Evolutionary conservation across 2,113 vertebrate species (phyloP), one percentile per base, ranked within the genome.

Genomic region (Zonotrichia leucophrys): DNA sequence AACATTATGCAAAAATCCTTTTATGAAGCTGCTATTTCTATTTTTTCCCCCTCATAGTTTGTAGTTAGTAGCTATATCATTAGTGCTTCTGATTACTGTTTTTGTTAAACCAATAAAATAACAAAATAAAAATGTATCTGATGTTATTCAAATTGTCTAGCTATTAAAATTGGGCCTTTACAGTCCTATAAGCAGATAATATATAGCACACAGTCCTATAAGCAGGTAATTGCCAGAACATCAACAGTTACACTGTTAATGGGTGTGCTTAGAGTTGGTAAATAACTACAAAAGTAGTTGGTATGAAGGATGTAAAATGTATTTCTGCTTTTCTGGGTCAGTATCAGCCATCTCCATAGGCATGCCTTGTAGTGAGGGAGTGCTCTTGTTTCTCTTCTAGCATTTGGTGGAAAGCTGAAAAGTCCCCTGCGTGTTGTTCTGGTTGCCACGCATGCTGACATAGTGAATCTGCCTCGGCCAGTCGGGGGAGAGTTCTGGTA

Each of bases 391-490:
- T 86, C 66, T 81, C 31, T 72, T 92, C 30, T 95, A 99, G 99
- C 98, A 2, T 99, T 99, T 69, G 99, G 98, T 12, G 99, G 99
- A 56, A 99, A 98, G 91, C 98, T 99, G 91, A 99, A 98, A 95
- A 98, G 97, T 94, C 99, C 99, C 5, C 97, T 99, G 9, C 62
- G 33, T 12, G 99, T 99, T 47, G 98, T 99, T 70, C 94, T 99
- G 96, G 99, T 99, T 49, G 99, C 98, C 49, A 99, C 99, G 0
- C 99, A 99, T 25, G 99, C 99, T 5, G 99, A 99, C 90, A 98
- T 99, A 76, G 98, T 99, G 30, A 99, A 99, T 41, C 97, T 99
- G 35, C 99, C 99, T 66, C 98, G 99, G 49, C 97, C 98, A 5
- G 98, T 98, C 20, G 99, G 98, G 23, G 99, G 99, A 95, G 99